Percentiles rank a stretch among this genome's conserved stretches.
Conservation (phyloP, 2,113 vertebrate genomes). For the Dendropsophus ebraccatus region DNA sequence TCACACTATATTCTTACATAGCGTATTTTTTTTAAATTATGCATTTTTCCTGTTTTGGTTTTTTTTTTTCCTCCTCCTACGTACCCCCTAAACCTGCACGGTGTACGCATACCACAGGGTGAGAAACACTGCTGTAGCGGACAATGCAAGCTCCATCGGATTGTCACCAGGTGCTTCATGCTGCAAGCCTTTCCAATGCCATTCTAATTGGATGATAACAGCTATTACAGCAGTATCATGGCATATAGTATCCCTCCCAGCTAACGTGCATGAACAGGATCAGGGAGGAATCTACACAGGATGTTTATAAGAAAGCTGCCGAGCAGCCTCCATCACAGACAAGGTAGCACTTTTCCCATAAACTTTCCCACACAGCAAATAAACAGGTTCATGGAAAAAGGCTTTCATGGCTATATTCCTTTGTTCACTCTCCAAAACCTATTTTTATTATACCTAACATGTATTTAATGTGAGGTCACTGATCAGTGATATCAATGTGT, state of each 20-base stretch:
- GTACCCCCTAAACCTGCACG: too few relatives aligned
- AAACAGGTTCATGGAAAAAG: not conserved
- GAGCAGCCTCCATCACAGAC: not conserved
- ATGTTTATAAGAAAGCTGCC: constrained; percentile 6
- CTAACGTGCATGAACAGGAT: constrained; percentile 48
- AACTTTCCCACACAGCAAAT: constrained; percentile 7
- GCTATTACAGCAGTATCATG: not conserved
- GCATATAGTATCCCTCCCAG: not conserved
- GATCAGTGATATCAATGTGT: too few relatives aligned
- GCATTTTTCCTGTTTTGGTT: too few relatives aligned
- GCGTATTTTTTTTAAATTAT: too few relatives aligned
- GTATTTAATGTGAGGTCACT: not conserved
- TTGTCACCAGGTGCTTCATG: not conserved
- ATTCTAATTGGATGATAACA: not conserved
- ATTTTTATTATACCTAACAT: not conserved
- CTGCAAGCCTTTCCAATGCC: not conserved
- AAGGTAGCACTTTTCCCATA: not conserved
- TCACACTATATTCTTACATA: too few relatives aligned
- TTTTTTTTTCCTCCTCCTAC: too few relatives aligned
- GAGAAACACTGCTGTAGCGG: too few relatives aligned
- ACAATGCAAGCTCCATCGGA: not conserved
- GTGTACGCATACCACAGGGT: too few relatives aligned
- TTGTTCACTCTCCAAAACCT: not conserved
- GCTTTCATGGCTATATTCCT: not conserved
- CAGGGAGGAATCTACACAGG: constrained; percentile 8